These are phyloP conservation scores for Pagetopsis macropterus DNA, from an alignment of 2,797 vertebrate species.

Conservation along the genomic window DNA sequence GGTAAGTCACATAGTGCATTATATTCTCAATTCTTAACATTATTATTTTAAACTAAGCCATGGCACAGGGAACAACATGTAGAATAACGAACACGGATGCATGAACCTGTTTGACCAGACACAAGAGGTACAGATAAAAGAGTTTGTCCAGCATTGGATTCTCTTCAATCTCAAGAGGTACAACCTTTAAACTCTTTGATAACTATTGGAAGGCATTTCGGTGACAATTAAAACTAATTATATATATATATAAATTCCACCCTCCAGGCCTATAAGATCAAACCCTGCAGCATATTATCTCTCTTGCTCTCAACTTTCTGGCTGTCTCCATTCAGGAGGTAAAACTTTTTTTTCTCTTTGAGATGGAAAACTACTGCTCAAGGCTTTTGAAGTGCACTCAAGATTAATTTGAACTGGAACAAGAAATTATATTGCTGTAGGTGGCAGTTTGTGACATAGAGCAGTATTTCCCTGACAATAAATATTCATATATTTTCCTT, in stretches of 20 bases:
- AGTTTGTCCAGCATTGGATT: not conserved
- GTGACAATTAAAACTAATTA: not conserved
- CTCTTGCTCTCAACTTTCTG: slow-evolving; percentile 26
- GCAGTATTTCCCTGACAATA: slow-evolving; percentile 26
- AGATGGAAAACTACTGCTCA: slow-evolving; percentile 56
- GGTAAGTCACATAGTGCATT: too few species aligned
- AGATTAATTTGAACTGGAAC: slow-evolving; percentile 56
- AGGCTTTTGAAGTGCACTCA: slow-evolving; percentile 56
- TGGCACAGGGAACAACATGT: not conserved
- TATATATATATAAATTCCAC: not conserved
- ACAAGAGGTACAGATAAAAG: not conserved
- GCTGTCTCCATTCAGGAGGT: slow-evolving; percentile 47
- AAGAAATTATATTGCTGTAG: slow-evolving; percentile 40
- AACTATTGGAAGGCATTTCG: slow-evolving; percentile 14
- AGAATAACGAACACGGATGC: not conserved
- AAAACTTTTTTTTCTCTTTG: slow-evolving; percentile 51
- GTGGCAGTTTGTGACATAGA: slow-evolving; percentile 28
- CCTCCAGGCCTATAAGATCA: slow-evolving; percentile 20
- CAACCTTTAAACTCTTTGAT: slow-evolving; percentile 14
- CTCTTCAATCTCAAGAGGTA: slow-evolving; percentile 20
- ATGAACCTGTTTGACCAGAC: not conserved
- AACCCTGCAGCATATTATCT: slow-evolving; percentile 21
- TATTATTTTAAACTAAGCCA: not conserved
- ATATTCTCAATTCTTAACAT: too few species aligned
- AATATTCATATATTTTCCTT: slow-evolving; percentile 49